Percentiles rank a stretch among this genome's conserved stretches.
Conservation (phyloP, 2,888 invertebrate genomes). For the Phyllotreta cruciferae region DNA sequence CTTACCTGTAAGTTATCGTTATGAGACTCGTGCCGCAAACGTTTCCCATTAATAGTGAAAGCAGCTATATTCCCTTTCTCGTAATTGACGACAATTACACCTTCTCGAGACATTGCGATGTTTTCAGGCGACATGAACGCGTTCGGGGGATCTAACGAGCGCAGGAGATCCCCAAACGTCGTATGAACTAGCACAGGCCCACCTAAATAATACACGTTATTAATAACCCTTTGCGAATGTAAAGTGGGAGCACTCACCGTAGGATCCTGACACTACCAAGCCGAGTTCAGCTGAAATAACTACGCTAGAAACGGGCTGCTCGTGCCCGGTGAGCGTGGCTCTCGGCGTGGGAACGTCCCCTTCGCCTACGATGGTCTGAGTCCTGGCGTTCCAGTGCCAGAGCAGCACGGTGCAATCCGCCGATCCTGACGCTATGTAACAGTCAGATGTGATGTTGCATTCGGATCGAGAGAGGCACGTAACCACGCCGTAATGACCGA, state of each 20-base stretch:
- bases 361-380: slow-evolving; percentile 96
- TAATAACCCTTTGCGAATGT: slow-evolving; percentile 3
- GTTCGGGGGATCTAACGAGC: slow-evolving; percentile 85
- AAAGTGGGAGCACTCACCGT: slow-evolving; percentile 60
- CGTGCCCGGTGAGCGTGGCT: slow-evolving; percentile 97
- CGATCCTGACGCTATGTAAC: slow-evolving; percentile 97
- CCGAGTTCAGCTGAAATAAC: slow-evolving; percentile 98
- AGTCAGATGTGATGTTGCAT: slow-evolving; percentile 98
- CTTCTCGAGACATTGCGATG: slow-evolving; percentile 94
- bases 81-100: slow-evolving; percentile 93
- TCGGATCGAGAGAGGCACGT: slow-evolving; percentile 97
- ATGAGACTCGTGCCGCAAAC: slow-evolving; percentile 88
- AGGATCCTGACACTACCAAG: slow-evolving; percentile 93
- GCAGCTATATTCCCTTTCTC: slow-evolving; percentile 91
- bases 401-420: slow-evolving; percentile 97
- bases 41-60: slow-evolving; percentile 92
- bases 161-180: slow-evolving; percentile 93
- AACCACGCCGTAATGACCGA: slow-evolving; percentile 98
- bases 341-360: slow-evolving; percentile 95
- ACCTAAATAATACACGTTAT: slow-evolving; percentile 64
- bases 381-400: slow-evolving; percentile 99
- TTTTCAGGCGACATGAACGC: slow-evolving; percentile 81
- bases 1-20: slow-evolving; percentile 92
- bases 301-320: slow-evolving; percentile 93
- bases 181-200: slow-evolving; percentile 98